Base-by-base conservation (phyloP, 2,888 invertebrate genomes). In the Nomada hirtipes region DNA sequence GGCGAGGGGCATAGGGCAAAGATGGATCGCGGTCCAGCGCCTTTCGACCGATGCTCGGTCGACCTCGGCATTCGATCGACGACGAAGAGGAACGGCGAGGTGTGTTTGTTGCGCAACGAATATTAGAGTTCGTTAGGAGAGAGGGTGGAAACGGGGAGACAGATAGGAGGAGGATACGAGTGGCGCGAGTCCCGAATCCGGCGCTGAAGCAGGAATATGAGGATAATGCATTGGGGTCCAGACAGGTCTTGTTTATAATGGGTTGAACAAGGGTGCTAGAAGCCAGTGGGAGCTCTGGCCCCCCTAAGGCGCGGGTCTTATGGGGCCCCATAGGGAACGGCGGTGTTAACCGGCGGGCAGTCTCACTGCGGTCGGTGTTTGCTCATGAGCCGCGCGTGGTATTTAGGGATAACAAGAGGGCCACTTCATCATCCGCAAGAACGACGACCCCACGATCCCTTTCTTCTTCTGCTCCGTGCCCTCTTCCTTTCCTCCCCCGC, bases 241-340 rank as follows among this genome's bases (percentile, higher is more conserved):
- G 91, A 91, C 90, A 89, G 89, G 89, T 88, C 93, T 92, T 92
- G 92, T 93, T 93, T 92, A 93, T 93, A 93, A 93, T 92, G 90
- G 92, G 91, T 90, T 90, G 92, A 93, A 93, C 93, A 92, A 93
- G 93, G 92, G 93, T 93, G 93, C 92, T 93, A 92, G 92, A 93
- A 92, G 90, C 88, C 93, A 93, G 92, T 92, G 91, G 93, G 92
- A 91, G 92, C 88, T 89, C 91, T 55, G 86, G 91, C 88, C 92
- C 93, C 91, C 93, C 92, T 91, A 89, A 90, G 92, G 92, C 87
- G 92, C 90, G 89, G 90, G 90, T 90, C 91, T 91, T 91, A 88
- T 86, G 88, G 89, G 89, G 86, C 90, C 90, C 87, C 88, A 89
- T 89, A 87, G 89, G 83, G 89, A 80, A 88, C 84, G 89, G 83